Conservation (phyloP, 2,888 invertebrate species). For the Netelia melanura region DNA sequence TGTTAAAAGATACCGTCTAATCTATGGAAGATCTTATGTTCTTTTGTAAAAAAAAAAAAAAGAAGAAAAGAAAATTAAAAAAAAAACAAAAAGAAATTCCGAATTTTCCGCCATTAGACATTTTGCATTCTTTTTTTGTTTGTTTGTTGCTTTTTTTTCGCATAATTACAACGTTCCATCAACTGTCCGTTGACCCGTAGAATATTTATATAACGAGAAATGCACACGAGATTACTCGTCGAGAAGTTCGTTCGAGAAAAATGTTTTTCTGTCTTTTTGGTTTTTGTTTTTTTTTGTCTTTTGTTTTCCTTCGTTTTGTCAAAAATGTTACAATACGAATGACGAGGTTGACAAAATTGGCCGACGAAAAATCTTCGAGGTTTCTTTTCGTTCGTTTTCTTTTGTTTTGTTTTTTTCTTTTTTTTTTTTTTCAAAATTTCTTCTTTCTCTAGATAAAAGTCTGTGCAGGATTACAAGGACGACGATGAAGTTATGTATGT, state of each 20-base stretch:
- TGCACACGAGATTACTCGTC: constrained; percentile 61
- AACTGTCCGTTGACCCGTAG: constrained; percentile 50
- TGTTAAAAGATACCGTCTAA: constrained; percentile 47
- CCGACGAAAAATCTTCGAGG: constrained; percentile 60
- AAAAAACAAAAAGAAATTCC: constrained; percentile 44
- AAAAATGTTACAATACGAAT: constrained; percentile 58
- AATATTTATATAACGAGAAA: constrained; percentile 67
- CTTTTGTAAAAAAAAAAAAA: constrained; percentile 33
- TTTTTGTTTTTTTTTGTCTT: too few relatives aligned
- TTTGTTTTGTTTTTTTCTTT: too few relatives aligned
- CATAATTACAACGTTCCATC: constrained; percentile 63
- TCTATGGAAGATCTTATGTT: constrained; percentile 70
- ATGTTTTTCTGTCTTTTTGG: constrained; percentile 11
- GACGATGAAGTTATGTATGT: constrained; percentile 48
- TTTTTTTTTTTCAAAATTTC: too few relatives aligned
- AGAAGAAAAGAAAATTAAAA: background rate
- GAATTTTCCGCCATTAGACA: constrained; percentile 45
- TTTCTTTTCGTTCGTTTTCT: background rate
- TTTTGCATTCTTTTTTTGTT: constrained; percentile 52
- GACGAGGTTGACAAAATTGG: constrained; percentile 67
- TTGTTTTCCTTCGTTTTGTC: background rate
- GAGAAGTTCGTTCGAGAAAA: constrained; percentile 42
- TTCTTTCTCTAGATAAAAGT: constrained; percentile 29
- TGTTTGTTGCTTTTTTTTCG: constrained; percentile 53
- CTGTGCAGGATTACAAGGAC: constrained; percentile 50